These are phyloP conservation scores for Pollachius pollachius DNA, from an alignment of 2,113 vertebrate species.

Conservation along the genomic window DNA sequence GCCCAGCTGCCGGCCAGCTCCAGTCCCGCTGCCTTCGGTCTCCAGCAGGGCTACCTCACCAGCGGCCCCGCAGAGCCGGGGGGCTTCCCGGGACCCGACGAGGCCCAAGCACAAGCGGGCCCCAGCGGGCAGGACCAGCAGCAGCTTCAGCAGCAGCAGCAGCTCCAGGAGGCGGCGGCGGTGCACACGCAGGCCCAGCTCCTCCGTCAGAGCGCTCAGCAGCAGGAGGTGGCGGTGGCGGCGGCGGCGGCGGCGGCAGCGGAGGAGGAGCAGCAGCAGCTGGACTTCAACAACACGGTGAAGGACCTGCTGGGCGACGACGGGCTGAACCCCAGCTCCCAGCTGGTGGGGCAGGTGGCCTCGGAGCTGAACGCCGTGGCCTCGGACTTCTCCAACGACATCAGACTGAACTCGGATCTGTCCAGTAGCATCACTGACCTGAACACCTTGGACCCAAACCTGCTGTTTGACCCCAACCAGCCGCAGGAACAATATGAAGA, in stretches of 20 bases:
- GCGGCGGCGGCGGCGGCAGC: too few relatives aligned
- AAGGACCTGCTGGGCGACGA: conserved; percentile 95
- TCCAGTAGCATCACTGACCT: conserved; percentile 99
- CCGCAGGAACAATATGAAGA: conserved; percentile 98
- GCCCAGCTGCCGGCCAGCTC: conserved; percentile 80
- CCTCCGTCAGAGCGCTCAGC: conserved; percentile 70
- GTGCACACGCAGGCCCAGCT: conserved; percentile 63
- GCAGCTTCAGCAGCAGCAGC: conserved; percentile 39
- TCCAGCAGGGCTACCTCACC: conserved; percentile 94
- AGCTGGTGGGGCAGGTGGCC: conserved; percentile 90
- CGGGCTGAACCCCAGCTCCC: conserved; percentile 89
- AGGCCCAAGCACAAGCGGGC: conserved; percentile 91
- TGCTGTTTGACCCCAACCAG: conserved; percentile 96
- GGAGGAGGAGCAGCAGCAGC: conserved; percentile 77
- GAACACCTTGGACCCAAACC: conserved; percentile 94
- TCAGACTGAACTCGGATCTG: conserved; percentile 95
- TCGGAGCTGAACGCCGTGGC: conserved; percentile 88
- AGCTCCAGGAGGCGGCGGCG: conserved; percentile 61
- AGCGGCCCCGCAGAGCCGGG: conserved; percentile 82
- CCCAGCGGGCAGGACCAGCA: conserved; percentile 77
- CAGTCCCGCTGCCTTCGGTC: conserved; percentile 86
- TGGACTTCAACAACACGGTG: conserved; percentile 96
- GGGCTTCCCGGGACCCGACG: conserved; percentile 83
- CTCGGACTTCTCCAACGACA: conserved; percentile 93
- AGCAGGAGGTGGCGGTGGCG: conserved; percentile 48